Conservation (phyloP, 2,113 vertebrate species). For the Sinocyclocheilus maitianheensis region DNA sequence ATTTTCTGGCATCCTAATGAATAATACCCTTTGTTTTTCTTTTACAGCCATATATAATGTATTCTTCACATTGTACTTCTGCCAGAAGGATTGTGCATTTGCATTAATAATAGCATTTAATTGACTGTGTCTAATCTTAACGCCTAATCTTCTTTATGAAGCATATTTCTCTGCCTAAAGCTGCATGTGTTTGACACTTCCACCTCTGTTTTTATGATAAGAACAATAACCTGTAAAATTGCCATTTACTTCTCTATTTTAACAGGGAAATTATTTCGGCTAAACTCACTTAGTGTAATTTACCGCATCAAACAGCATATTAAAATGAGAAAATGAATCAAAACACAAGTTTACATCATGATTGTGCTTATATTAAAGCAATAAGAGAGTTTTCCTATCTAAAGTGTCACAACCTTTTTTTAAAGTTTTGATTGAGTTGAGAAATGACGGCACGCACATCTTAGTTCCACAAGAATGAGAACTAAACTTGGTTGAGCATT, state of each 20-base stretch:
- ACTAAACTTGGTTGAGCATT: not conserved
- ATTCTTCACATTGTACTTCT: not conserved
- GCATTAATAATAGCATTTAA: constrained; percentile 14
- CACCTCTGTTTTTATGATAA: not conserved
- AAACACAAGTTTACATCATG: not conserved
- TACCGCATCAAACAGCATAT: not conserved
- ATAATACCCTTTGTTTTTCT: not conserved
- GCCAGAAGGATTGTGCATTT: constrained; percentile 7
- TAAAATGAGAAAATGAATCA: not conserved
- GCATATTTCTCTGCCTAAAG: not conserved
- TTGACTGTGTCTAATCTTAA: not conserved
- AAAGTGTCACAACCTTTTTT: not conserved
- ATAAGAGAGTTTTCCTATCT: not conserved
- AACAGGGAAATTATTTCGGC: not conserved
- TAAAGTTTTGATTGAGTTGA: not conserved
- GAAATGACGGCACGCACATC: not conserved
- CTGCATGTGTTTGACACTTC: not conserved
- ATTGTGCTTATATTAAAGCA: not conserved
- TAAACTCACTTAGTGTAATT: not conserved
- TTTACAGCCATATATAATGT: not conserved
- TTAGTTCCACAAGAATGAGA: not conserved
- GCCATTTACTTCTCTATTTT: not conserved
- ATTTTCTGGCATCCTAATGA: not conserved
- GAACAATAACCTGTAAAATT: not conserved
- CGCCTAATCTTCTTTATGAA: constrained; percentile 5